phyloP scores from a whole-genome alignment of 2,113 vertebrate genomes.

The Genyomyrus donnyi region DNA sequence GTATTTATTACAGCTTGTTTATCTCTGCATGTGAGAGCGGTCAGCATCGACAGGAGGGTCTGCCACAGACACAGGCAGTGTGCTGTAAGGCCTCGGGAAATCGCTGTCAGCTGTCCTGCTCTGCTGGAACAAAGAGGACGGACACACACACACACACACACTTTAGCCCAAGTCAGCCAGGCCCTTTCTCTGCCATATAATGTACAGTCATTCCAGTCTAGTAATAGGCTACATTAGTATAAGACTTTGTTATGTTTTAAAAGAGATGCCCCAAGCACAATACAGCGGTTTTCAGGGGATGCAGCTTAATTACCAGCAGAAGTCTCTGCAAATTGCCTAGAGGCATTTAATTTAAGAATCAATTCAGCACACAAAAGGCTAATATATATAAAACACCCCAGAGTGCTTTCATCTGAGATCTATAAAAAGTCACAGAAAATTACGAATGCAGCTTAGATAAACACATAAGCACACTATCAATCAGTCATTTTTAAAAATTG shows the following conservation, averaged over 20 bases:
- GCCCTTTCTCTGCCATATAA: neutral
- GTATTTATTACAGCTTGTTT: neutral
- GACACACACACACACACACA: neutral
- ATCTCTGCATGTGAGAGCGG: neutral
- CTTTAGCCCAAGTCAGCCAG: neutral
- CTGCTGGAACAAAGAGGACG: neutral
- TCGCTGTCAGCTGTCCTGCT: neutral
- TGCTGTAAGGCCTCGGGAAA: neutral
- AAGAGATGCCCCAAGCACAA: neutral
- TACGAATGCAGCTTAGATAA: constrained; percentile 9
- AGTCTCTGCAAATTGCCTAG: constrained; percentile 47
- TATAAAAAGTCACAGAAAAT: constrained; percentile 10
- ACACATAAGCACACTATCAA: neutral
- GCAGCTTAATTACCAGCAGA: constrained; percentile 54
- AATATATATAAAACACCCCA: constrained; percentile 53
- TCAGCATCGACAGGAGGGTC: neutral
- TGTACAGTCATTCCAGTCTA: neutral
- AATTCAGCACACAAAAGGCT: constrained; percentile 59
- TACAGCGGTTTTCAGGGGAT: constrained; percentile 43
- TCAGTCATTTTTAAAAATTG: neutral
- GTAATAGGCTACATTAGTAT: neutral
- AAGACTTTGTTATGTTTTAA: neutral
- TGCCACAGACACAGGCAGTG: neutral
- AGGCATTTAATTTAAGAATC: constrained; percentile 61
- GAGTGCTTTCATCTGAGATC: constrained; percentile 33